Conservation (phyloP, 1,140 invertebrate genomes). For the Protaetia brevitarsis region DNA sequence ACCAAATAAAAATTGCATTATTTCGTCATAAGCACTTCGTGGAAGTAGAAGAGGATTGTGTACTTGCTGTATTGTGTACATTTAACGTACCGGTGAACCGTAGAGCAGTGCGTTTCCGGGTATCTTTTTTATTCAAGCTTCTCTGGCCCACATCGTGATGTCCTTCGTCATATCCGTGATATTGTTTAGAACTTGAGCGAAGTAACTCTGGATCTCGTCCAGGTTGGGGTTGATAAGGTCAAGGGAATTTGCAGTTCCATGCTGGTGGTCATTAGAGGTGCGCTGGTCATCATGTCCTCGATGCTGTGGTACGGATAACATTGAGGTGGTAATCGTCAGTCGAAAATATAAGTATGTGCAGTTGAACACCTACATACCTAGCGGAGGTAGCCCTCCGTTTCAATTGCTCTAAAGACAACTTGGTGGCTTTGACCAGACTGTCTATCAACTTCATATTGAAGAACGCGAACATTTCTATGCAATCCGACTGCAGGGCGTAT, state of each 20-base stretch:
- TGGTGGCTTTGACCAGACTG: constrained; percentile 65
- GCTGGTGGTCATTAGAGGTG: constrained; percentile 57
- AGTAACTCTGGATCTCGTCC: constrained; percentile 69
- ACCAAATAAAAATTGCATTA: too few relatives aligned
- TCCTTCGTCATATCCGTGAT: constrained; percentile 63
- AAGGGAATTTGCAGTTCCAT: constrained; percentile 64
- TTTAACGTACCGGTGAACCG: background rate
- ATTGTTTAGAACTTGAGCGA: constrained; percentile 63
- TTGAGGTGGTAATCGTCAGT: too few relatives aligned
- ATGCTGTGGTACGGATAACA: too few relatives aligned
- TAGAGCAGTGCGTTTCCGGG: background rate
- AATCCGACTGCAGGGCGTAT: constrained; percentile 62
- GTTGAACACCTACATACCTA: too few relatives aligned
- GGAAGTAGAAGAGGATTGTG: too few relatives aligned
- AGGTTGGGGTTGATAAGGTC: constrained; percentile 60
- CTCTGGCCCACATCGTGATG: constrained; percentile 67
- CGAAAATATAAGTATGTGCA: too few relatives aligned
- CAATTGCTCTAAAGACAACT: constrained; percentile 64
- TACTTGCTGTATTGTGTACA: too few relatives aligned
- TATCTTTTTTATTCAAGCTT: constrained; percentile 25
- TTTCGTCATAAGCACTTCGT: too few relatives aligned
- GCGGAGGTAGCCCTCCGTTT: constrained; percentile 58
- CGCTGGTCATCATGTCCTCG: constrained; percentile 47
- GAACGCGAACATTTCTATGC: constrained; percentile 70
- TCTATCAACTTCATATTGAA: constrained; percentile 70